Percentiles rank a stretch among this genome's conserved stretches.
These are phyloP conservation scores for Limnothrissa miodon DNA, from an alignment of 2,113 vertebrate genomes.

Conservation along the genomic window DNA sequence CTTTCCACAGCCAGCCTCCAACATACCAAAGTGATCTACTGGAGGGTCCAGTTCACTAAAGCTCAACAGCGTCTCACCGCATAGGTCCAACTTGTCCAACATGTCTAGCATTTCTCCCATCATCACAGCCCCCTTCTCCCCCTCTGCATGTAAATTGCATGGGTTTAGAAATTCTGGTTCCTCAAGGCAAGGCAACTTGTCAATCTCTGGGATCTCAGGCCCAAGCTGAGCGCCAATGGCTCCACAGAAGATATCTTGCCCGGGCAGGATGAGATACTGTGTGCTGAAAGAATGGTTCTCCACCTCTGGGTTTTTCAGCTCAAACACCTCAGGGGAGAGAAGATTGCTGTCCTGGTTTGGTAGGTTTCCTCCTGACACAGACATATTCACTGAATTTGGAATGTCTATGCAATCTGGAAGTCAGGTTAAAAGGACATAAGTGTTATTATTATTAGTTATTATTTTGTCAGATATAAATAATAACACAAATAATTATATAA, in stretches of 20 bases:
- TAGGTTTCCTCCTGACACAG: background rate
- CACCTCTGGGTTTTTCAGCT: background rate
- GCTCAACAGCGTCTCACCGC: conserved; percentile 26
- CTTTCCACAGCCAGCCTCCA: background rate
- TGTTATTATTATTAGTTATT: too few relatives aligned
- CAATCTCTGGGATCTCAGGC: background rate
- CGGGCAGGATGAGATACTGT: background rate
- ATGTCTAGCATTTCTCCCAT: conserved; percentile 56
- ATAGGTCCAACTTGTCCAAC: conserved; percentile 58
- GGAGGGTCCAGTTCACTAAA: background rate
- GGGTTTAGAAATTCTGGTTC: conserved; percentile 62
- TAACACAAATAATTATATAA: background rate
- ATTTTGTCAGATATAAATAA: background rate
- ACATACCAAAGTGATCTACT: background rate
- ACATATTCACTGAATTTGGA: background rate
- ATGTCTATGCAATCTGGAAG: background rate
- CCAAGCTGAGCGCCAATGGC: background rate
- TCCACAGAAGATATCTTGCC: background rate
- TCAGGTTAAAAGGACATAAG: background rate
- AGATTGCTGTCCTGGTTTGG: background rate
- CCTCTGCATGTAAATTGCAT: conserved; percentile 58
- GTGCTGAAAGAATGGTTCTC: background rate
- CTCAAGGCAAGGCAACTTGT: conserved; percentile 12
- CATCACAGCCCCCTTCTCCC: conserved; percentile 32
- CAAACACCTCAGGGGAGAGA: background rate